Evolutionary conservation across 2,113 vertebrate species (phyloP), one percentile per base, ranked within the genome.

Genomic region (Apaloderma vittatum): DNA sequence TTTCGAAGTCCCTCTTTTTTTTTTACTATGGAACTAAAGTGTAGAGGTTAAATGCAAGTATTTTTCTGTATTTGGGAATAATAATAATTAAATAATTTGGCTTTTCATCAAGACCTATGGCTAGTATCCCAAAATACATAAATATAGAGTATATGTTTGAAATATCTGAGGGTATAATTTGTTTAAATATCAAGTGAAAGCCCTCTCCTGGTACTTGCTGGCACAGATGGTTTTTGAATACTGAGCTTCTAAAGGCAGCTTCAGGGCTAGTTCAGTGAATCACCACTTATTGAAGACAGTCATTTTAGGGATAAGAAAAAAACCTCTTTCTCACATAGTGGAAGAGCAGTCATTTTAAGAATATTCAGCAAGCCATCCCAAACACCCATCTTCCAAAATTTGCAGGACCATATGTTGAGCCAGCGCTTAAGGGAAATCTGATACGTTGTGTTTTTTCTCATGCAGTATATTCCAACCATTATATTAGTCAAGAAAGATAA

Each of bases 181-280:
- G 96, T 94, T 94, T 91, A 97, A 97, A 94, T 93, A 96, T 94
- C 86, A 86, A 95, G 92, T 91, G 93, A 96, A 97, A 96, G 88
- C 89, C 93, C 88, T 97, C 86, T 97, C 93, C 89, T 97, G 94
- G 96, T 97, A 97, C 94, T 96, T 96, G 97, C 96, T 93, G 94
- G 94, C 97, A 96, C 97, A 97, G 97, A 97, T 97, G 93, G 91
- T 94, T 97, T 94, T 88, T 97, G 94, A 97, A 96, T 96, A 94
- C 94, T 94, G 97, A 97, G 94, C 94, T 95, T 95, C 85, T 78
- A 94, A 86, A 90, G 71, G 85, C 94, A 96, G 96, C 96, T 97
- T 86, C 92, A 61, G 97, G 97, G 94, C 94, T 97, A 83, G 95
- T 97, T 96, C 88, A 91, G 94, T 95, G 96, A 97, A 96, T 97